These are phyloP conservation scores for Orchesella flavescens DNA, from an alignment of 2,888 invertebrate species.

Conservation along the genomic window DNA sequence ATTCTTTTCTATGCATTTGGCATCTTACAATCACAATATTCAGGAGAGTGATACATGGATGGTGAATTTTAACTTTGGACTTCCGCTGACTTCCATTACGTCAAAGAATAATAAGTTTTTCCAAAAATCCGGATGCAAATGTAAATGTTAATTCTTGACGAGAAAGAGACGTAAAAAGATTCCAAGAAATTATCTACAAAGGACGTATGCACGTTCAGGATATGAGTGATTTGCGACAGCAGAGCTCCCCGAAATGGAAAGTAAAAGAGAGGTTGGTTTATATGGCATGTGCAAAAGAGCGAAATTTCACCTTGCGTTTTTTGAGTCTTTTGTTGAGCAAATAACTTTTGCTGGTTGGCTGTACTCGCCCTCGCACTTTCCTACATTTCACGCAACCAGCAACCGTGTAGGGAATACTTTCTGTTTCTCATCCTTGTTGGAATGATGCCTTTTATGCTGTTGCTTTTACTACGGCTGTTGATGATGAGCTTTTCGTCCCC, in stretches of 20 bases:
- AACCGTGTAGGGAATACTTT: conserved; percentile 9
- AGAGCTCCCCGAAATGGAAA: not conserved
- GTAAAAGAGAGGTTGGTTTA: not conserved
- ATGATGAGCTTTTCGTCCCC: conserved; percentile 48
- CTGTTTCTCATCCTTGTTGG: not conserved
- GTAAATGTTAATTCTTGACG: not conserved
- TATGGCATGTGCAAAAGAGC: conserved; percentile 23
- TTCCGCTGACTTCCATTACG: not conserved
- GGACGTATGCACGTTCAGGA: not conserved
- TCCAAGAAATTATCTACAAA: not conserved
- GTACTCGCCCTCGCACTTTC: not conserved
- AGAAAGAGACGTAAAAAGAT: not conserved
- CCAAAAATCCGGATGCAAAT: not conserved
- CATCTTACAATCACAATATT: no score
- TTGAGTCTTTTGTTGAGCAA: not conserved
- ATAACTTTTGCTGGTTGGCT: conserved; percentile 16
- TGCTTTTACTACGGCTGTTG: conserved; percentile 33
- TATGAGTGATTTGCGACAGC: not conserved
- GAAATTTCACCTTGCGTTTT: conserved; percentile 18
- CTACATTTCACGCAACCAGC: not conserved
- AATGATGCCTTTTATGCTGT: conserved; percentile 39
- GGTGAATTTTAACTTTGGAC: not conserved
- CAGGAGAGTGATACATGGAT: not conserved
- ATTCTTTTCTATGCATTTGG: no score
- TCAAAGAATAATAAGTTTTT: no score